phyloP scores from a whole-genome alignment of 2,888 invertebrate genomes.

The Lasioglossum zephyrum region DNA sequence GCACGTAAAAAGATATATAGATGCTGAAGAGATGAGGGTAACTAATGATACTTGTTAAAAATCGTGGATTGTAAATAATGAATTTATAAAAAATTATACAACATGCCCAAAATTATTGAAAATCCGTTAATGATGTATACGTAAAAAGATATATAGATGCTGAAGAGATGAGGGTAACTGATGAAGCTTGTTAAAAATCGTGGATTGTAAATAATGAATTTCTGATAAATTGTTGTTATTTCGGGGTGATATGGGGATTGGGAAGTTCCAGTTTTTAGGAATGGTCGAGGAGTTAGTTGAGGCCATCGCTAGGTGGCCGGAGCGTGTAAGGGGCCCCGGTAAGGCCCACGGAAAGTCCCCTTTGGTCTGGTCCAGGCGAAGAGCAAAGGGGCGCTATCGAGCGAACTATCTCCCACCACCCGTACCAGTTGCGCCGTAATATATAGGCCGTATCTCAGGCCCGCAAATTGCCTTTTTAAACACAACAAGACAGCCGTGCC shows the following conservation, averaged over 20 bases:
- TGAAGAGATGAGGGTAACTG: too few relatives aligned
- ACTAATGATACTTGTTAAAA: too few relatives aligned
- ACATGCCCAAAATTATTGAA: too few relatives aligned
- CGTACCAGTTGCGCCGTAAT: slow-evolving; percentile 76
- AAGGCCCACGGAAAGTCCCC: slow-evolving; percentile 65
- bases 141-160: too few relatives aligned
- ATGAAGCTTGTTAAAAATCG: neutral
- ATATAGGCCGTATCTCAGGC: slow-evolving; percentile 83
- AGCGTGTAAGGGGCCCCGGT: slow-evolving; percentile 42
- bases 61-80: neutral
- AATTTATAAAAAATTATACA: too few relatives aligned
- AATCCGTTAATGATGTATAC: too few relatives aligned
- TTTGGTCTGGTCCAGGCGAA: slow-evolving; percentile 37
- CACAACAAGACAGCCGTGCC: slow-evolving; percentile 82
- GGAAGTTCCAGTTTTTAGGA: neutral
- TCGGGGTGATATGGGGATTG: neutral
- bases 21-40: too few relatives aligned
- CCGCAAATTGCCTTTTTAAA: slow-evolving; percentile 84
- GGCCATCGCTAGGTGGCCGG: slow-evolving; percentile 40
- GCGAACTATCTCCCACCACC: slow-evolving; percentile 81
- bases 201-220: neutral
- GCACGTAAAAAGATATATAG: too few relatives aligned
- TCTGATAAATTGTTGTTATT: neutral
- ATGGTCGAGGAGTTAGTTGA: slow-evolving; percentile 20
- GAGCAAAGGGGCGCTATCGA: slow-evolving; percentile 77